Base-by-base conservation (phyloP, 2,888 invertebrate genomes). In the Dermolepida albohirtum region DNA sequence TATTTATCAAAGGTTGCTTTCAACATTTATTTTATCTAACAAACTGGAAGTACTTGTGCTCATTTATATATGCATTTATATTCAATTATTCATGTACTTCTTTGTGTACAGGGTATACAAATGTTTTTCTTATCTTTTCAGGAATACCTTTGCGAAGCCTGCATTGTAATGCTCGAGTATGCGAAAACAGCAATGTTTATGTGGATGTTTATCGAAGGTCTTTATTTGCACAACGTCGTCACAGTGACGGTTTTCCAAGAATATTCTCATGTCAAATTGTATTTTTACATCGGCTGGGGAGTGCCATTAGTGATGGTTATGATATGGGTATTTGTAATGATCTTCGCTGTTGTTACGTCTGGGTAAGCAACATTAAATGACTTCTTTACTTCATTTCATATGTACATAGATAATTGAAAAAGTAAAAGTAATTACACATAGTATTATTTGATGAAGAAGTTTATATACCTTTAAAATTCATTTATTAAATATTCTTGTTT, bases 191-290 rank as follows among this genome's bases (percentile, higher is more conserved):
- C 94, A 0, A 95, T 95, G 89, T 97, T 96, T 79, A 92, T 93
- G 89, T 98, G 98, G 97, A 97, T 97, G 96, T 93, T 97, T 77
- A 92, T 97, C 63, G 97, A 98, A 81, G 97, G 97, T 0, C 85
- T 96, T 11, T 95, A 95, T 79, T 85, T 98, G 22, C 93, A 97
- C 82, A 92, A 90, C 71, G 90, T 94, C 81, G 90, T 96, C 43
- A 92, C 95, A 64, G 89, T 90, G 0, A 89, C 89, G 5, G 89
- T 90, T 0, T 88, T 93, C 75, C 89, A 90, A 78, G 90, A 89
- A 68, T 87, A 89, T 69, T 84, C 85, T 1, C 85, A 89, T 67
- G 91, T 91, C 78, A 88, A 88, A 52, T 77, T 88, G 8, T 89
- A 89, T 75, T 85, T 86, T 65, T 82, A 86, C 69, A 81, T 91